These are phyloP conservation scores for Procambarus virginalis DNA, from an alignment of 1,140 invertebrate species.

Conservation along the genomic window DNA sequence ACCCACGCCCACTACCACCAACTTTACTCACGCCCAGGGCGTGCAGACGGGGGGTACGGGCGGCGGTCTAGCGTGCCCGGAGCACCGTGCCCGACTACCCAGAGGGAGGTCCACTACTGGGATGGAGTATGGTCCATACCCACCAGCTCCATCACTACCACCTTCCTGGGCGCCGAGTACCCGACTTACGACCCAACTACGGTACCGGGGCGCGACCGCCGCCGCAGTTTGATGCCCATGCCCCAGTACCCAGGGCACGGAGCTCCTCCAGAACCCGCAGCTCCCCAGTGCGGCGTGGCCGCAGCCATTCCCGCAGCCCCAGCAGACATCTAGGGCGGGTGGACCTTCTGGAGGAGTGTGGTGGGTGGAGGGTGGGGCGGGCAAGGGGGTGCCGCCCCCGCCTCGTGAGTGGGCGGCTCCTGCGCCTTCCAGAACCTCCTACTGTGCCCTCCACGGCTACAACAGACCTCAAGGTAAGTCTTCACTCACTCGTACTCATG, in stretches of 20 bases:
- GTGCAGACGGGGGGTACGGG: background rate
- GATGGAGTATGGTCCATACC: slow-evolving; percentile 62
- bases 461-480: slow-evolving; percentile 48
- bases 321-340: slow-evolving; percentile 31
- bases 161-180: slow-evolving; percentile 58
- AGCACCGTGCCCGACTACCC: background rate
- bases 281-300: slow-evolving; percentile 13
- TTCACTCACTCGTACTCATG: background rate
- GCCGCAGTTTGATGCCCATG: slow-evolving; percentile 15
- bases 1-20: slow-evolving; percentile 24
- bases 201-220: slow-evolving; percentile 50
- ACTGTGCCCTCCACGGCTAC: slow-evolving; percentile 55
- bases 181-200: slow-evolving; percentile 56
- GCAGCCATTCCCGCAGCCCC: slow-evolving; percentile 57
- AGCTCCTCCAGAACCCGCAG: slow-evolving; percentile 35
- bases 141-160: slow-evolving; percentile 36
- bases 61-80: slow-evolving; percentile 6
- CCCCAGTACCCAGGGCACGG: slow-evolving; percentile 30
- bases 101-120: slow-evolving; percentile 13
- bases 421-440: slow-evolving; percentile 13
- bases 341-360: slow-evolving; percentile 44
- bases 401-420: slow-evolving; percentile 12
- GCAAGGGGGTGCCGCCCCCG: background rate
- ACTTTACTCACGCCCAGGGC: background rate
- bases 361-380: background rate